Evolutionary conservation across 2,113 vertebrate genomes (phyloP).

Genomic region (Bos javanicus): DNA sequence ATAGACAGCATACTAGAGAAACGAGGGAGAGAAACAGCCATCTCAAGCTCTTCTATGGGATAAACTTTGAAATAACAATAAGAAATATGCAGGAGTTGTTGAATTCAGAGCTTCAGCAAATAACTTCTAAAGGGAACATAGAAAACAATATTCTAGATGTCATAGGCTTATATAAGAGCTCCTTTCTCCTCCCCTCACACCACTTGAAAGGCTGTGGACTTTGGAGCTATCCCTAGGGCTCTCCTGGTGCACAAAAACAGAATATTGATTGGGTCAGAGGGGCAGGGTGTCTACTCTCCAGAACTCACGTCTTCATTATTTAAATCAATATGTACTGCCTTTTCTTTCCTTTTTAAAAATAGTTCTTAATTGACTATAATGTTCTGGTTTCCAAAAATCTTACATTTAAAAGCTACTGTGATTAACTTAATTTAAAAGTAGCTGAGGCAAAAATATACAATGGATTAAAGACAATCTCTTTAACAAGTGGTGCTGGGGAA

Average conservation of each 20-base stretch:
- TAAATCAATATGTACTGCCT: neutral
- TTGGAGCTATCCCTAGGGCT: neutral
- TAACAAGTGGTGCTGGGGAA: neutral
- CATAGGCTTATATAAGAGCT: slow-evolving; percentile 60
- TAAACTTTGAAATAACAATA: slow-evolving; percentile 88
- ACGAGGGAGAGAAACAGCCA: slow-evolving; percentile 84
- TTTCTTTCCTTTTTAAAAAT: neutral
- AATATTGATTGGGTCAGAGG: neutral
- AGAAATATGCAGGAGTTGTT: slow-evolving; percentile 83
- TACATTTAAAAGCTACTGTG: neutral
- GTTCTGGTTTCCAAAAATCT: neutral
- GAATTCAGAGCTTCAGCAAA: slow-evolving; percentile 85
- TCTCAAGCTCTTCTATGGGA: slow-evolving; percentile 88
- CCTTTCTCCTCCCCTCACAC: neutral
- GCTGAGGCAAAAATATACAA: neutral
- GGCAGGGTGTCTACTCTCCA: neutral
- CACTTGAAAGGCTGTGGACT: neutral
- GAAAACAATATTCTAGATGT: slow-evolving; percentile 82
- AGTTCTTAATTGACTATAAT: neutral
- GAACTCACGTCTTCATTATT: neutral
- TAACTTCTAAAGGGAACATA: slow-evolving; percentile 83
- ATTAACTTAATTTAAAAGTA: neutral
- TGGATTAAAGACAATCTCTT: neutral
- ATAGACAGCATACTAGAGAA: slow-evolving; percentile 81
- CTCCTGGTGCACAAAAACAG: neutral